These are phyloP conservation scores for Opisthocomus hoazin DNA, from an alignment of 2,113 vertebrate species.

Conservation along the genomic window DNA sequence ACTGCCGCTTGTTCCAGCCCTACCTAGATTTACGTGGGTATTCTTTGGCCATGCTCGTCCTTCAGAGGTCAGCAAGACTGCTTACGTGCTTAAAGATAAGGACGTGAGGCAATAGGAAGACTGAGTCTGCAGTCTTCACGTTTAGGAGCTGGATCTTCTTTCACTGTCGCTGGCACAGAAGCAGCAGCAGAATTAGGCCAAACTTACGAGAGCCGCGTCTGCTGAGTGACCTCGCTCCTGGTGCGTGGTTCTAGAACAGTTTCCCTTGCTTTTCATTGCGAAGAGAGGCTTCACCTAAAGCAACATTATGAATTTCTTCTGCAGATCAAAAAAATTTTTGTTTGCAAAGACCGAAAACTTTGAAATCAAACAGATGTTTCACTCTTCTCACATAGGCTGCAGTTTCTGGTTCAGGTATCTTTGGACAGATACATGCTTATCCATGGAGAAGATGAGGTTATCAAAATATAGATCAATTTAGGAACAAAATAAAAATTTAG, in stretches of 20 bases:
- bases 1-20: not conserved
- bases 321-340: not conserved
- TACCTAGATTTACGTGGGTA: not conserved
- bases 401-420: not conserved
- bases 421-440: not conserved
- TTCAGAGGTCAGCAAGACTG: constrained; percentile 5
- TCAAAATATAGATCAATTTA: not conserved
- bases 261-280: not conserved
- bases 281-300: not conserved
- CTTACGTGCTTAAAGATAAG: not conserved
- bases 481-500: not conserved
- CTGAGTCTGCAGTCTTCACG: constrained; percentile 2
- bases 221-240: not conserved
- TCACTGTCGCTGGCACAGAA: constrained; percentile 4
- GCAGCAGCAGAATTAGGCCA: not conserved
- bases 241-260: not conserved
- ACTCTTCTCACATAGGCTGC: not conserved
- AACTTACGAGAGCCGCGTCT: not conserved
- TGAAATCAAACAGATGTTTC: not conserved
- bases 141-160: constrained; percentile 25
- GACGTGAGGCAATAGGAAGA: not conserved
- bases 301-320: not conserved
- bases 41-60: not conserved
- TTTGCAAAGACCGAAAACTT: not conserved
- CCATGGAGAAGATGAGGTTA: not conserved